These are phyloP conservation scores for Betta splendens DNA, from an alignment of 2,797 vertebrate genomes.

Conservation along the genomic window DNA sequence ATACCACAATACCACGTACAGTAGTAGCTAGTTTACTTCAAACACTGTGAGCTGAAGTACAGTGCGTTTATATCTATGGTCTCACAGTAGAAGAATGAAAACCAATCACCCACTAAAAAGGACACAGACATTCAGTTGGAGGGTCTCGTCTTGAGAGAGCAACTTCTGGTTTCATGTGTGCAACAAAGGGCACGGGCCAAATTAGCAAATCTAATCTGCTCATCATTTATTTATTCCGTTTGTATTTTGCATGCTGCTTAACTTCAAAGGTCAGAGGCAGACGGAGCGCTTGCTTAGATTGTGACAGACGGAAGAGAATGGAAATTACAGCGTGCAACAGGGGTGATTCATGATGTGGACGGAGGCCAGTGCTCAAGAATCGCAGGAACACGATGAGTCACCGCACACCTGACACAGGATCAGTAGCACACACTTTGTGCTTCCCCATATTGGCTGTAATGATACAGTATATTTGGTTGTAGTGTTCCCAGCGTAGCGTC, in stretches of 20 bases:
- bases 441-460: conserved; percentile 6
- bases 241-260: conserved; percentile 53
- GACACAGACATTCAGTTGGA: neutral
- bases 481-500: conserved; percentile 9
- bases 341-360: conserved; percentile 25
- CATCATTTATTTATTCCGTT: conserved; percentile 64
- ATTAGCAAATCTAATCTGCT: conserved; percentile 65
- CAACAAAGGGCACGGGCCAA: conserved; percentile 51
- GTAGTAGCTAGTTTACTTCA: too few species aligned
- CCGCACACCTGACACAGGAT: conserved; percentile 11
- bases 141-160: conserved; percentile 10
- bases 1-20: too few species aligned
- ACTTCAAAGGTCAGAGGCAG: conserved; percentile 61
- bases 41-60: too few species aligned
- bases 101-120: conserved; percentile 8
- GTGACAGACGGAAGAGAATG: conserved; percentile 20
- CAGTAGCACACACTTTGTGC: conserved; percentile 4
- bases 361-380: conserved; percentile 12
- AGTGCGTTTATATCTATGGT: neutral
- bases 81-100: neutral
- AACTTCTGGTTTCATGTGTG: too few species aligned
- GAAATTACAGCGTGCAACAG: conserved; percentile 1
- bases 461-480: conserved; percentile 9
- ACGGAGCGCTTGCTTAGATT: conserved; percentile 24
- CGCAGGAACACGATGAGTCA: conserved; percentile 25